Conservation (phyloP, 1,140 invertebrate species). For the Oryzaephilus surinamensis region DNA sequence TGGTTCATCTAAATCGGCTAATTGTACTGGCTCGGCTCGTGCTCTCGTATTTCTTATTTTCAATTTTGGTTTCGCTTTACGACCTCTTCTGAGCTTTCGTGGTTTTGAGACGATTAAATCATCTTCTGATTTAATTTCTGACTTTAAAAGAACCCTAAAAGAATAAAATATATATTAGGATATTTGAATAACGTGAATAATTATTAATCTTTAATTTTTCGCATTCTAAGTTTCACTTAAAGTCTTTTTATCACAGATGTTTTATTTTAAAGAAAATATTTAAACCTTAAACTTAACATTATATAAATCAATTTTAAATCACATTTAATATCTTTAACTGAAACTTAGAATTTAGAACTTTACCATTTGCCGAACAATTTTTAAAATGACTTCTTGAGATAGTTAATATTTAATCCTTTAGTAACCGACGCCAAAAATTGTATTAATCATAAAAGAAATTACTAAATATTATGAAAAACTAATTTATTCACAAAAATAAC, state of each 20-base stretch:
- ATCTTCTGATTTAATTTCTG: background rate
- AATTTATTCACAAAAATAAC: background rate
- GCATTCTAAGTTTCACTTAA: no score
- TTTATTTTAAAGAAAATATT: no score
- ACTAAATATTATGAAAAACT: background rate
- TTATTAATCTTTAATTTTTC: no score
- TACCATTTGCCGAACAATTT: background rate
- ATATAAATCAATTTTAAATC: conserved; percentile 1
- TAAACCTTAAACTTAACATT: no score
- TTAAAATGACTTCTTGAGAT: background rate
- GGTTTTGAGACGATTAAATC: background rate
- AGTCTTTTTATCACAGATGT: no score
- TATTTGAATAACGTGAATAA: no score
- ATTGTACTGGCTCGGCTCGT: no score
- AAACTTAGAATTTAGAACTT: no score
- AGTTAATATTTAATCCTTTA: conserved; percentile 17
- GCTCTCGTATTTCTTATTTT: conserved; percentile 36
- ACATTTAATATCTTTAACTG: conserved; percentile 3
- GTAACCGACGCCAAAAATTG: conserved; percentile 26
- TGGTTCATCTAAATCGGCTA: conserved; percentile 40
- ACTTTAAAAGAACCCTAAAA: background rate
- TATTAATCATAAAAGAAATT: background rate
- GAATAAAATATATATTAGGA: no score
- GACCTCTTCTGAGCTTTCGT: conserved; percentile 33
- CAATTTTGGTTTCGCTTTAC: conserved; percentile 25